Conservation (phyloP, 1,140 invertebrate genomes). For the Halesus radiatus region DNA sequence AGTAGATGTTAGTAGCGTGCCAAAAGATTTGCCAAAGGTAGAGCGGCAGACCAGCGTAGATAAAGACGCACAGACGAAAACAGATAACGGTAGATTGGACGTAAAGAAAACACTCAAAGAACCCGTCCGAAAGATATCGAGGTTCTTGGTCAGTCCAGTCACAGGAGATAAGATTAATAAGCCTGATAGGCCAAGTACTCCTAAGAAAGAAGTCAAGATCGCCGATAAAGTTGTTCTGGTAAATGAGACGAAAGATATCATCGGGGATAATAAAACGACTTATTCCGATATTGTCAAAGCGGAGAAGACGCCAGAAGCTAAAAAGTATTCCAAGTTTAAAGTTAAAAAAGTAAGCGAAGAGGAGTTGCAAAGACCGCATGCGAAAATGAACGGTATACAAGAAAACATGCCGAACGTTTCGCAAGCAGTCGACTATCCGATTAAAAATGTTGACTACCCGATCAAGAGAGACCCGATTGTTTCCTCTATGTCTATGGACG, state of each 20-base stretch:
- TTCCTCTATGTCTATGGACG: slow-evolving; percentile 12
- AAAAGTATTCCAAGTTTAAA: slow-evolving; percentile 55
- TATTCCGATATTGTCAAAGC: slow-evolving; percentile 36
- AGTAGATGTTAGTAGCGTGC: slow-evolving; percentile 24
- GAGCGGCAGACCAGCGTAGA: slow-evolving; percentile 18
- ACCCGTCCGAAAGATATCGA: slow-evolving; percentile 80
- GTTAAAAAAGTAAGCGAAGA: slow-evolving; percentile 54
- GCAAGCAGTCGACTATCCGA: neutral
- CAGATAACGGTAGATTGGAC: slow-evolving; percentile 3
- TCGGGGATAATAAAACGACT: slow-evolving; percentile 10
- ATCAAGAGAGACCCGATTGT: slow-evolving; percentile 8
- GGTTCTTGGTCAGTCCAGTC: slow-evolving; percentile 87
- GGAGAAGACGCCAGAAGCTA: slow-evolving; percentile 41
- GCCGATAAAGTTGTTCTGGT: slow-evolving; percentile 15
- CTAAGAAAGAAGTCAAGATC: slow-evolving; percentile 17
- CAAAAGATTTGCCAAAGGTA: slow-evolving; percentile 38
- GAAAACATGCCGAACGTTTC: slow-evolving; percentile 5
- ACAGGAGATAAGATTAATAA: slow-evolving; percentile 72
- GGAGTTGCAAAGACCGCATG: slow-evolving; percentile 39
- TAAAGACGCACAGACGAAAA: neutral
- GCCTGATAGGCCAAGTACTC: slow-evolving; percentile 38
- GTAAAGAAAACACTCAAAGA: slow-evolving; percentile 50
- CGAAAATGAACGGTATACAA: slow-evolving; percentile 52
- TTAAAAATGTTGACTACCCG: neutral
- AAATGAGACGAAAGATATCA: neutral